Evolutionary conservation across 2,888 invertebrate species (phyloP).

Genomic region (Andrena praecox): DNA sequence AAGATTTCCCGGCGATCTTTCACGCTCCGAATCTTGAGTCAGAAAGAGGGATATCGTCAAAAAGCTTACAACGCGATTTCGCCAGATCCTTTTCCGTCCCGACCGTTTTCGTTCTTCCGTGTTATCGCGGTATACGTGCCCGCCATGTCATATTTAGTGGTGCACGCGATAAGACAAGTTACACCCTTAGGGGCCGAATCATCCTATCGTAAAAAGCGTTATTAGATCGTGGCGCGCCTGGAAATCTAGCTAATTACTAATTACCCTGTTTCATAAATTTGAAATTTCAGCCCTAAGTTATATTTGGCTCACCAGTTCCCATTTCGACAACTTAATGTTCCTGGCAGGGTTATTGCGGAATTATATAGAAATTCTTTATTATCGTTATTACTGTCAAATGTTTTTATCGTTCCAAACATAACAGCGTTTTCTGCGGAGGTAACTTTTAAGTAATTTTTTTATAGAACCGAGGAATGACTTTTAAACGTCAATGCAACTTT

Average conservation of each 20-base stretch:
- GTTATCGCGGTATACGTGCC: constrained; percentile 52
- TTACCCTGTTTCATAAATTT: background rate
- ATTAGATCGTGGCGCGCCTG: background rate
- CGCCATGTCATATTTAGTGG: constrained; percentile 25
- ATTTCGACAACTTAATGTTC: background rate
- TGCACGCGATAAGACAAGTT: constrained; percentile 32
- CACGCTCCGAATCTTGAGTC: constrained; percentile 32
- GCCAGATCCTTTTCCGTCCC: constrained; percentile 51
- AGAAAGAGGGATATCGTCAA: constrained; percentile 50
- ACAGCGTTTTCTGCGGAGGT: no score
- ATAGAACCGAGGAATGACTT: no score
- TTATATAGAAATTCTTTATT: background rate
- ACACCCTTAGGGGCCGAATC: constrained; percentile 2
- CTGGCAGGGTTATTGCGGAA: background rate
- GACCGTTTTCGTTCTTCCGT: constrained; percentile 38
- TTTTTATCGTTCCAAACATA: no score
- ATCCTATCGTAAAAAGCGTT: constrained; percentile 11
- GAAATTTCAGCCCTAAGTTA: constrained; percentile 1
- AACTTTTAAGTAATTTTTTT: no score
- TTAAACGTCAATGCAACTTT: no score
- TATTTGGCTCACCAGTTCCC: background rate
- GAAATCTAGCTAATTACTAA: constrained; percentile 2
- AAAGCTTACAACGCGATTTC: constrained; percentile 64
- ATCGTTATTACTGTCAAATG: background rate
- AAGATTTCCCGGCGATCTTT: constrained; percentile 49